Base-by-base conservation (phyloP, 1,140 invertebrate species). In the Ceratitis capitata region DNA sequence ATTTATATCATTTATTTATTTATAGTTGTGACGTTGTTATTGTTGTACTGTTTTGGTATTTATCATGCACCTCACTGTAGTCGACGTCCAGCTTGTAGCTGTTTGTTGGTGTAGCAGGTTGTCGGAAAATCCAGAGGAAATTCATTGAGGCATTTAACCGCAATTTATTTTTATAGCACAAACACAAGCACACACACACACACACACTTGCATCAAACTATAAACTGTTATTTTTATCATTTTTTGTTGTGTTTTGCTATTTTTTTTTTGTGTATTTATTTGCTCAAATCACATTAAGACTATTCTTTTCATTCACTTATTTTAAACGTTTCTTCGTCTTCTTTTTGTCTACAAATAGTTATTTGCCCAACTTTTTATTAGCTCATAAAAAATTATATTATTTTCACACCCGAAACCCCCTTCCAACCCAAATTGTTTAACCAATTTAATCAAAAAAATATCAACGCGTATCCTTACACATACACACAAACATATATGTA, bases 161-260 rank as follows among this genome's bases (percentile, higher is more conserved):
- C 69, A 78, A 23, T 78, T 78, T 78, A 78, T 78, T 45, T 78
- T 78, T 78, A 78, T 23, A 39, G 45, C n/a, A 78, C 42, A 78
- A 19, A 35, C 61, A 4, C 61, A 14, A 78, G 26, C 23, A 78
- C 4, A n/a, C 19, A 23, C 16, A 23, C 19, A 61, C n/a, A 78
- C 42, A 78, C n/a, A 35, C 61, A 4, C 61, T 16, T 45, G 26
- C 23, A 78, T 14, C 19, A 23, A 12, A 23, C 19, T 45, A 78
- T 78, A 45, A 78, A 45, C 12, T 78, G 42, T 78, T 23, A 78
- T 45, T 26, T 78, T 78, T 78, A 78, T 45, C 26, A 78, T 45
- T 78, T 45, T 45, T 14, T 39, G 26, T 2, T 64, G 53, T 56
- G 7, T 56, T 4, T n/a, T 23, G 14, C 9, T 23, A 7, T 32